Base-by-base conservation (phyloP, 2,888 invertebrate species). In the Minunthozetes semirufus region DNA sequence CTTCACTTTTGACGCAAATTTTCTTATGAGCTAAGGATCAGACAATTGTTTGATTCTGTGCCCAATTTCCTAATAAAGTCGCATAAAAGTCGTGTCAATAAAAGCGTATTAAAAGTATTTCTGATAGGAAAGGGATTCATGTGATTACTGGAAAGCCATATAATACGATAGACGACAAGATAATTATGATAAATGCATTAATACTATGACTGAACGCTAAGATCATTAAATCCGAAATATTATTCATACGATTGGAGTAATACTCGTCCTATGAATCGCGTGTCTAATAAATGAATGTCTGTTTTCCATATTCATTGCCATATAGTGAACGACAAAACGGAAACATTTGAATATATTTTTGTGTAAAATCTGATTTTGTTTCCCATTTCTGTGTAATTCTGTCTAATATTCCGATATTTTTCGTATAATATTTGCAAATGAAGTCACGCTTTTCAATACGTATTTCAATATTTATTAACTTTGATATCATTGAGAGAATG, bases 101-200 rank as follows among this genome's bases (percentile, higher is more conserved):
- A 11, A 42, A 42, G 42, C 42, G 42, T 11, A 42, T 42, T 42
- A 42, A 13, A 13, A 42, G 13, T 42, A 42, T 42, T 1, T 13
- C 42, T 42, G 42, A 9, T 42, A 8, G 42, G 11, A 42, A 33
- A 42, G 11, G 42, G 42, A 42, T 42, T 42, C 42, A 42, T 42
- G 11, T 42, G 42, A 53, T 53, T 19, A 53, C 22, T 8, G 19
- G n/a, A n/a, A 53, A 53, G n/a, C n/a, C 53, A 53, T 53, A 6
- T 59, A 27, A 59, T 59, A 59, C 15, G 59, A 53, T 22, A 59
- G 59, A 59, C 53, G 59, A 59, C 59, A 59, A 59, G 25, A 59
- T 59, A 59, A 59, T 59, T 59, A 59, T 59, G 59, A 59, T 59
- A 59, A 59, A 59, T 59, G 59, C 27, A 59, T 59, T 59, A 59